Evolutionary conservation across 2,888 invertebrate species (phyloP).

Genomic region (Watsonalla cultraria): DNA sequence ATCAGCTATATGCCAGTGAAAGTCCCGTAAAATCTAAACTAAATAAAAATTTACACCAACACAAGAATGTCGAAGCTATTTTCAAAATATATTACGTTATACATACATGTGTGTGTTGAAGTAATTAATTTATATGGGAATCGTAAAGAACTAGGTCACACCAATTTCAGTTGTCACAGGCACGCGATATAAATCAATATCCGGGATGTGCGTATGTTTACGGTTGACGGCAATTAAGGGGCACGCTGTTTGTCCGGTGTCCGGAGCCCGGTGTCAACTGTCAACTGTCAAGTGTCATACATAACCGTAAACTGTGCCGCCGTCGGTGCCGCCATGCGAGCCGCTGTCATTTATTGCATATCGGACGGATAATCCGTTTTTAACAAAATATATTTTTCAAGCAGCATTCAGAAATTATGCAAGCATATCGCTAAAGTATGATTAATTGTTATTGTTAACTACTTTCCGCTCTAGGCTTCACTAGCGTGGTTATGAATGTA

Average conservation of each 20-base stretch:
- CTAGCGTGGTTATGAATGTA: too few relatives aligned
- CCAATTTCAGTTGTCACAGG: slow-evolving; percentile 17
- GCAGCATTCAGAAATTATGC: background rate
- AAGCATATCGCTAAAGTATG: background rate
- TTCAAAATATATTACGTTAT: too few relatives aligned
- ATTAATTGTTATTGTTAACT: too few relatives aligned
- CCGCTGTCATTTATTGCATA: slow-evolving; percentile 22
- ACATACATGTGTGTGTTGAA: too few relatives aligned
- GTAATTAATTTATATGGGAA: background rate
- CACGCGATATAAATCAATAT: slow-evolving; percentile 17
- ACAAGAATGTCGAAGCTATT: too few relatives aligned
- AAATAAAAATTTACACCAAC: too few relatives aligned
- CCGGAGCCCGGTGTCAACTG: slow-evolving; percentile 47
- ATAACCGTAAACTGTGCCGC: slow-evolving; percentile 25
- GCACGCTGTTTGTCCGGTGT: slow-evolving; percentile 27
- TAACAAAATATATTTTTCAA: background rate
- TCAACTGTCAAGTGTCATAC: slow-evolving; percentile 52
- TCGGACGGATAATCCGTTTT: slow-evolving; percentile 7
- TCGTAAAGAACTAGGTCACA: slow-evolving; percentile 1
- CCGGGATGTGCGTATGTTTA: slow-evolving; percentile 20
- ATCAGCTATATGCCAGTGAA: too few relatives aligned
- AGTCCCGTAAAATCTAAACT: too few relatives aligned
- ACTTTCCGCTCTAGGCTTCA: too few relatives aligned
- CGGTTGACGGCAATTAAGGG: slow-evolving; percentile 38
- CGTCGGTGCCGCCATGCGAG: slow-evolving; percentile 24